Conservation (phyloP, 2,888 invertebrate species). For the Theristus sp. region DNA sequence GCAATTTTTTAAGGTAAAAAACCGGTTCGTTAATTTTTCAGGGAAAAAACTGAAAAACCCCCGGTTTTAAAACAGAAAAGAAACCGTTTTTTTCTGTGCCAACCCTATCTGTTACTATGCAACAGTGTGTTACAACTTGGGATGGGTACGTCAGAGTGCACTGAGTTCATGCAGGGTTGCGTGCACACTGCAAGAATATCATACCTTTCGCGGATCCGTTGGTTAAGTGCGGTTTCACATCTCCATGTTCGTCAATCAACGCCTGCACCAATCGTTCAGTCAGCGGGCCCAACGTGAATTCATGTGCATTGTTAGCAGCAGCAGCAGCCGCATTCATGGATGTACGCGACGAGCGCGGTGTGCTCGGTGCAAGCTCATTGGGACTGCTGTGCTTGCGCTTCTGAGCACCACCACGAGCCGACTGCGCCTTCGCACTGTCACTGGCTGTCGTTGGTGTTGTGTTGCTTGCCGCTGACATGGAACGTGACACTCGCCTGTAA, state of each 20-base stretch:
- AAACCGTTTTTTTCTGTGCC: too few relatives aligned
- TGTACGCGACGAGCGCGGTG: background rate
- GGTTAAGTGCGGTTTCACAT: too few relatives aligned
- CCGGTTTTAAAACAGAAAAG: too few relatives aligned
- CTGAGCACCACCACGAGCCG: background rate
- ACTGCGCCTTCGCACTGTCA: background rate
- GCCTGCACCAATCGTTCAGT: conserved; percentile 8
- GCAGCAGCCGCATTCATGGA: background rate
- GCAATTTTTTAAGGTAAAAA: too few relatives aligned
- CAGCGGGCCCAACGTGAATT: conserved; percentile 1
- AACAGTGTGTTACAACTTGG: too few relatives aligned
- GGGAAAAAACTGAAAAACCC: too few relatives aligned
- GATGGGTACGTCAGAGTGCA: too few relatives aligned
- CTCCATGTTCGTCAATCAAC: conserved; percentile 6
- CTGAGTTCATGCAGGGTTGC: too few relatives aligned
- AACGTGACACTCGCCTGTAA: background rate
- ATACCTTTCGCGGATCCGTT: background rate
- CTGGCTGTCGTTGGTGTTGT: background rate
- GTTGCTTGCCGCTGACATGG: background rate
- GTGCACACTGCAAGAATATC: too few relatives aligned
- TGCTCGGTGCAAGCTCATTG: too few relatives aligned
- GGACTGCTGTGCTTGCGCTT: background rate
- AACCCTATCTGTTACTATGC: too few relatives aligned
- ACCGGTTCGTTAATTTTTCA: too few relatives aligned
- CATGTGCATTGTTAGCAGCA: background rate